phyloP scores from a whole-genome alignment of 1,140 invertebrate genomes.

The Carcinoscorpius rotundicauda region DNA sequence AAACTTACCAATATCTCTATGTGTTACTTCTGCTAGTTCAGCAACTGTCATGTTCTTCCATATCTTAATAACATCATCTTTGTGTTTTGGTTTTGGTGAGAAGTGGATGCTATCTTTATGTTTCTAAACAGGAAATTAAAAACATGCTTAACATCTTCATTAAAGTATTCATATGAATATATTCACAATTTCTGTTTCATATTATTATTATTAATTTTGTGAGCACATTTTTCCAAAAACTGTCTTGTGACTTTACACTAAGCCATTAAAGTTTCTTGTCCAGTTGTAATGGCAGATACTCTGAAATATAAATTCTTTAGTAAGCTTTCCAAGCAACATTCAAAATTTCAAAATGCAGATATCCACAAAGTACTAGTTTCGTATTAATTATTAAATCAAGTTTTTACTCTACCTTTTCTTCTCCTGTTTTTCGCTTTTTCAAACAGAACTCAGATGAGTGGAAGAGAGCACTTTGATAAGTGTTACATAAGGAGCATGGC shows the following conservation, averaged over 20 bases:
- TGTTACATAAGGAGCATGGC: no score
- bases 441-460: constrained; percentile 5
- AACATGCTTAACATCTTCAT: constrained; percentile 4
- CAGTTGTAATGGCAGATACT: not conserved
- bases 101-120: constrained; percentile 37
- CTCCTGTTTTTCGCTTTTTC: constrained; percentile 38
- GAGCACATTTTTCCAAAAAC: no score
- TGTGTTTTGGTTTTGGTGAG: constrained; percentile 36
- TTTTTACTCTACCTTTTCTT: constrained; percentile 33
- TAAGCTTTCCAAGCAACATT: not conserved
- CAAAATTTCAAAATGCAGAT: not conserved
- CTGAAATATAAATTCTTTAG: not conserved
- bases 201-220: no score
- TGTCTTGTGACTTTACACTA: no score
- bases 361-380: constrained; percentile 4
- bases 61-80: constrained; percentile 40
- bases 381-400: no score
- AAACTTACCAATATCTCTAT: constrained; percentile 40
- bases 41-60: constrained; percentile 65
- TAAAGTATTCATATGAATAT: not conserved
- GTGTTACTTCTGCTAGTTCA: constrained; percentile 50
- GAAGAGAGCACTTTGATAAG: not conserved
- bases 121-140: constrained; percentile 35
- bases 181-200: not conserved
- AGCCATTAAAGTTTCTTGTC: not conserved